These are phyloP conservation scores for Drosophila pallidifrons DNA, from an alignment of 1,140 invertebrate species.

Conservation along the genomic window DNA sequence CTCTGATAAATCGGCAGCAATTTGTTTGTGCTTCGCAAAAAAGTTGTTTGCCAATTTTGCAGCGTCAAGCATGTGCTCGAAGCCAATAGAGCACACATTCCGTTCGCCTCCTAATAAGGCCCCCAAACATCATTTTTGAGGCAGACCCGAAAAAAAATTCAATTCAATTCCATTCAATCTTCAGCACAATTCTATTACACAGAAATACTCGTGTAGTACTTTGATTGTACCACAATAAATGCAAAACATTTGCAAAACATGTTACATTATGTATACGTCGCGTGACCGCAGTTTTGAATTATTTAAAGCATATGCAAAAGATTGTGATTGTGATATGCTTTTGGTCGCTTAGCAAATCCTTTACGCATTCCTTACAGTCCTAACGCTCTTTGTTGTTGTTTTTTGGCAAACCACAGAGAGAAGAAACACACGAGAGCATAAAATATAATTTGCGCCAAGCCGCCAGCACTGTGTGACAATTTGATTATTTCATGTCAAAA, in stretches of 20 bases:
- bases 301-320: constrained; percentile 49
- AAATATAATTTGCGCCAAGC: constrained; percentile 48
- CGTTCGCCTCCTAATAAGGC: constrained; percentile 22
- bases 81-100: constrained; percentile 3
- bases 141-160: not conserved
- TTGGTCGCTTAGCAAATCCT: constrained; percentile 36
- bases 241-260: not conserved
- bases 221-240: not conserved
- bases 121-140: constrained; percentile 9
- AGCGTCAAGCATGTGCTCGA: not conserved
- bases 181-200: not conserved
- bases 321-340: constrained; percentile 5
- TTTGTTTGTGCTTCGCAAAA: constrained; percentile 48
- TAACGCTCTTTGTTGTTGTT: constrained; percentile 1
- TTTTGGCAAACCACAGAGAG: constrained; percentile 5
- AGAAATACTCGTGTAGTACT: not conserved
- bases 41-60: constrained; percentile 42
- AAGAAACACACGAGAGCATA: constrained; percentile 16
- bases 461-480: constrained; percentile 61
- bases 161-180: not conserved
- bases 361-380: constrained; percentile 20
- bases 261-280: constrained; percentile 36
- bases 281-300: constrained; percentile 27
- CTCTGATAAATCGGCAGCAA: constrained; percentile 37
- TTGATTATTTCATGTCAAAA: constrained; percentile 80